Evolutionary conservation across 2,797 vertebrate species (phyloP).

Genomic region (Apodemus agrarius): DNA sequence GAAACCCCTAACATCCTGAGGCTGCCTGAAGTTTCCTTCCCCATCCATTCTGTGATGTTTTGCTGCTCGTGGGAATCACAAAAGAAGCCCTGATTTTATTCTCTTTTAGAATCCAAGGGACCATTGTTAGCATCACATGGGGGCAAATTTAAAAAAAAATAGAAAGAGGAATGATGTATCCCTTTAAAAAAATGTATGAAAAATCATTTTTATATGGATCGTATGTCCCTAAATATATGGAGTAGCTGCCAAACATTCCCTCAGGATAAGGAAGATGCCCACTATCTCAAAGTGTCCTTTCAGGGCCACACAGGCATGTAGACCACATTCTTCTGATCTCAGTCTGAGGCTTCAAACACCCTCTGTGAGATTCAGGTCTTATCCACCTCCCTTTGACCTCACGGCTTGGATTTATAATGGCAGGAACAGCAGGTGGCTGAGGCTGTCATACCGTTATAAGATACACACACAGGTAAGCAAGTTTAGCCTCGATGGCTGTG

Average conservation of each 20-base stretch:
- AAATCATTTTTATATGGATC: neutral
- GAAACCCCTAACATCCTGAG: neutral
- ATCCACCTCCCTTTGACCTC: neutral
- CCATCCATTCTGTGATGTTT: neutral
- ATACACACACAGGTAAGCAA: neutral
- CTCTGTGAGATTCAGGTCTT: neutral
- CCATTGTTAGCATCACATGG: neutral
- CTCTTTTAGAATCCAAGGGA: neutral
- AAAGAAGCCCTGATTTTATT: neutral
- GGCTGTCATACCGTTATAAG: neutral
- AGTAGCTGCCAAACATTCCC: neutral
- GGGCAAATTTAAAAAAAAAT: neutral
- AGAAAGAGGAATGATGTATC: neutral
- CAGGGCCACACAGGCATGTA: neutral
- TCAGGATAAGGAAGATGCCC: neutral
- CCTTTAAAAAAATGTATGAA: conserved; percentile 24
- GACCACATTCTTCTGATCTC: neutral
- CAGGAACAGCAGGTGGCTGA: neutral
- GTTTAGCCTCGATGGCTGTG: neutral
- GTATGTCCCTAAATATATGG: neutral
- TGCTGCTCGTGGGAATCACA: neutral
- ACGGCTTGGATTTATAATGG: neutral
- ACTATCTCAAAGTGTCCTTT: neutral
- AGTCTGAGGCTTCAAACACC: neutral
- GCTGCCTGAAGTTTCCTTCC: neutral